Evolutionary conservation across 2,797 vertebrate genomes (phyloP).

Genomic region (Thripadectes ignobilis): DNA sequence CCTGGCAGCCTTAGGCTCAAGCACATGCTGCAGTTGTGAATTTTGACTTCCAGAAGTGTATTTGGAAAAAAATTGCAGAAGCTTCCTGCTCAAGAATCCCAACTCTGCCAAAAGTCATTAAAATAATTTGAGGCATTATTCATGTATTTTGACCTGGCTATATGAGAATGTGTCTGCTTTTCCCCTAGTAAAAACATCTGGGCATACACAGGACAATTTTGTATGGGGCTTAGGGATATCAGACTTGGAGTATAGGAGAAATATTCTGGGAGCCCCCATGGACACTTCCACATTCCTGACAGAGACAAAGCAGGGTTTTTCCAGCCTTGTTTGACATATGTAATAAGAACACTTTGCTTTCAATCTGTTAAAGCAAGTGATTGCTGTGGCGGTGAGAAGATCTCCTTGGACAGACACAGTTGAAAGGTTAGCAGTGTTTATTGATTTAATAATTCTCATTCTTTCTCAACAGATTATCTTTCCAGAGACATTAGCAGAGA

Average conservation of each 20-base stretch:
- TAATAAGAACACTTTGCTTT: slow-evolving; percentile 3
- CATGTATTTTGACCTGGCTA: not conserved
- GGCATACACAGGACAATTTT: not conserved
- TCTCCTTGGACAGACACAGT: slow-evolving; percentile 38
- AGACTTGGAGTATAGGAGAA: not conserved
- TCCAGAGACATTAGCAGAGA: slow-evolving; percentile 32
- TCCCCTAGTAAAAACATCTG: not conserved
- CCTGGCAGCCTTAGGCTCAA: not conserved
- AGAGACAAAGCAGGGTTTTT: not conserved
- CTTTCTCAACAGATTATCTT: slow-evolving; percentile 60
- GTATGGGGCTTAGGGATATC: not conserved
- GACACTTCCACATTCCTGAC: not conserved
- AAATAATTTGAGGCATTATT: not conserved
- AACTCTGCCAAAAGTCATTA: not conserved
- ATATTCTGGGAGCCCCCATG: not conserved
- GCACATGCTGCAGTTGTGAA: not conserved
- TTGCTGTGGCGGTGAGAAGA: not conserved
- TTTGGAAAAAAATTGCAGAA: not conserved
- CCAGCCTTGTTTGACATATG: not conserved
- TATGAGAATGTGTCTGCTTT: not conserved
- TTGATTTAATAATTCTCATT: slow-evolving; percentile 69
- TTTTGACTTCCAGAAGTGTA: not conserved
- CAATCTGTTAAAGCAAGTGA: not conserved
- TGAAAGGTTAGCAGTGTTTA: slow-evolving; percentile 62
- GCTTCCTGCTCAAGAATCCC: not conserved